Percentiles rank a stretch among this genome's conserved stretches.
Conservation (phyloP, 1,140 invertebrate species). For the Meloidogyne chitwoodi region DNA sequence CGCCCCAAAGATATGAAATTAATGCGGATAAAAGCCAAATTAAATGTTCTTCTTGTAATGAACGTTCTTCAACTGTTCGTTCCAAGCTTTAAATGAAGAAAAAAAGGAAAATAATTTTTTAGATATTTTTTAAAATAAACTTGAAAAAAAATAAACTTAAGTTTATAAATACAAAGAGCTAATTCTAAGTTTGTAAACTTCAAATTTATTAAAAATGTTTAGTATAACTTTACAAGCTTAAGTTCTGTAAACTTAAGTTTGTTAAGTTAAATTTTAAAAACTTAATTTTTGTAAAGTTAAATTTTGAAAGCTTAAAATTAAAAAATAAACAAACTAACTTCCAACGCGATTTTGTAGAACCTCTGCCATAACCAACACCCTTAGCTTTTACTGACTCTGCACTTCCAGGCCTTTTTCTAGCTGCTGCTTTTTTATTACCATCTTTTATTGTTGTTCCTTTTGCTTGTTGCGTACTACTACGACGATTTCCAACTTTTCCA, state of each 20-base stretch:
- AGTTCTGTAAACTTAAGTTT: too few species aligned
- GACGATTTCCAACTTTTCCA: background rate
- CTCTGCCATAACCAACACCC: conserved; percentile 85
- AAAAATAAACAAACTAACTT: conserved; percentile 67
- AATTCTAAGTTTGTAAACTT: too few species aligned
- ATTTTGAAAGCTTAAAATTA: too few species aligned
- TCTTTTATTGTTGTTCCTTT: background rate
- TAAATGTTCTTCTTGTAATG: conserved; percentile 51
- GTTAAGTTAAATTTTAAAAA: too few species aligned
- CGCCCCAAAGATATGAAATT: conserved; percentile 50
- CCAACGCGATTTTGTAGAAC: conserved; percentile 88
- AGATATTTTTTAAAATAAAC: conserved; percentile 82
- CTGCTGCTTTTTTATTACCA: background rate
- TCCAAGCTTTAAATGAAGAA: conserved; percentile 23
- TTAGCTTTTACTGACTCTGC: conserved; percentile 63
- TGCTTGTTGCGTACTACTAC: background rate
- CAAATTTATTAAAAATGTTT: too few species aligned
- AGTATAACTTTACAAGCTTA: too few species aligned
- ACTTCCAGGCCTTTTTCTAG: conserved; percentile 1
- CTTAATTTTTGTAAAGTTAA: too few species aligned
- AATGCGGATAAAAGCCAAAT: conserved; percentile 56
- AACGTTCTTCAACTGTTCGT: conserved; percentile 30
- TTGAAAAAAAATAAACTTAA: too few species aligned
- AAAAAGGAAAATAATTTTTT: conserved; percentile 61
- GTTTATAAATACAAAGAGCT: too few species aligned